A percentile compares a stretch with the other conserved stretches of the same genome.
phyloP scores from a whole-genome alignment of 2,888 invertebrate species.

The Drosophila mulleri region DNA sequence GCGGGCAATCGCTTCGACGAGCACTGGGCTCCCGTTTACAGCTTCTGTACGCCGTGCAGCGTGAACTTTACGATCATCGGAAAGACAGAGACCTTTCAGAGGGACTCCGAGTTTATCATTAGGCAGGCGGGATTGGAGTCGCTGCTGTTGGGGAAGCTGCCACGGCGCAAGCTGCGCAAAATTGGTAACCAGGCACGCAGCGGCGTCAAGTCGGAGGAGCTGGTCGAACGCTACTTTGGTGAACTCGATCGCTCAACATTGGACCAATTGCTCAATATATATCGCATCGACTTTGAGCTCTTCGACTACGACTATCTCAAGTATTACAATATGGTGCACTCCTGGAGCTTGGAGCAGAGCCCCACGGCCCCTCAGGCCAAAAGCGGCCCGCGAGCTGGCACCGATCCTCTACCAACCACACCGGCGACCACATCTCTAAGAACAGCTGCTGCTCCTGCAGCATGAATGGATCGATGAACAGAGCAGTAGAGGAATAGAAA shows the following conservation, averaged over 20 bases:
- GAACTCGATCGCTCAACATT: slow-evolving; percentile 87
- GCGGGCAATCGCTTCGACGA: slow-evolving; percentile 87
- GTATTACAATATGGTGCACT: slow-evolving; percentile 86
- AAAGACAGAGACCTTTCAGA: slow-evolving; percentile 88
- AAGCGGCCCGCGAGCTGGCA: slow-evolving; percentile 2
- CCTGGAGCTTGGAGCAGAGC: slow-evolving; percentile 61
- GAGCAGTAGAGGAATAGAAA: not conserved
- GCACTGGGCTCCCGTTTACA: slow-evolving; percentile 89
- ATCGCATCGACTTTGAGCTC: slow-evolving; percentile 89
- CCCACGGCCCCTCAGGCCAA: slow-evolving; percentile 27
- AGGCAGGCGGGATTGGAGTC: slow-evolving; percentile 87
- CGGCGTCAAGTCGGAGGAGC: slow-evolving; percentile 85
- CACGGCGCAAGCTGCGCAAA: slow-evolving; percentile 86
- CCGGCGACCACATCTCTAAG: slow-evolving; percentile 17
- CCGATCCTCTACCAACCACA: slow-evolving; percentile 16
- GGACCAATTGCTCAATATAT: slow-evolving; percentile 87
- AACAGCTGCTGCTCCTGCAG: slow-evolving; percentile 13
- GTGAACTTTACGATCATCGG: slow-evolving; percentile 88
- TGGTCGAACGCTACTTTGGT: slow-evolving; percentile 87
- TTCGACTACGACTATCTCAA: slow-evolving; percentile 88
- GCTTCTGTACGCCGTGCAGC: slow-evolving; percentile 89
- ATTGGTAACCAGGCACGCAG: slow-evolving; percentile 85
- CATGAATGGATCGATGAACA: not conserved
- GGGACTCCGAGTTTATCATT: slow-evolving; percentile 88
- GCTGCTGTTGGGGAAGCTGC: slow-evolving; percentile 86